These are phyloP conservation scores for Urocolius indicus DNA, from an alignment of 2,113 vertebrate species.

Conservation along the genomic window DNA sequence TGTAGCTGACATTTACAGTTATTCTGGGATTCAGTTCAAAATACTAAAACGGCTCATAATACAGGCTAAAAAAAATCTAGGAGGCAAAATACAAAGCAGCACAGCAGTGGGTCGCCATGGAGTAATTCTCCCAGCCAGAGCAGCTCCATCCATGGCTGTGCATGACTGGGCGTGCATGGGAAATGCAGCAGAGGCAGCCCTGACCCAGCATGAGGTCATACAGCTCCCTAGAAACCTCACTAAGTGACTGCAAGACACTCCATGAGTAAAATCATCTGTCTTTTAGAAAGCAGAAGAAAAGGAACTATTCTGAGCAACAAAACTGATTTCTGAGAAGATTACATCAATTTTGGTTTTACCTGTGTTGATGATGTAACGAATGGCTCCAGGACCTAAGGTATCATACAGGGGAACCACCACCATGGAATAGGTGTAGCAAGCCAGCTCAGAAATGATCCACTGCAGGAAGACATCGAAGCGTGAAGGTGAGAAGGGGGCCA, in stretches of 20 bases:
- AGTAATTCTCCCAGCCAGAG: neutral
- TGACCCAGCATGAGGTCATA: neutral
- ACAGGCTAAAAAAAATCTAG: neutral
- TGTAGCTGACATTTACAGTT: neutral
- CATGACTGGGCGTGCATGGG: rapidly evolving
- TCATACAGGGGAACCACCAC: slow-evolving; percentile 97
- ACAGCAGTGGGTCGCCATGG: neutral
- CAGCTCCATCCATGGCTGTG: neutral
- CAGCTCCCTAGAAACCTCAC: neutral
- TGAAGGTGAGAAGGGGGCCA: neutral
- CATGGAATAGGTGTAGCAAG: slow-evolving; percentile 98
- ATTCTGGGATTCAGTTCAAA: neutral
- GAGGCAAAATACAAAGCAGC: neutral
- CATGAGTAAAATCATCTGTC: neutral
- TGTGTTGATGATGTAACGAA: slow-evolving; percentile 94
- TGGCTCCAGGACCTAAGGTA: slow-evolving; percentile 93
- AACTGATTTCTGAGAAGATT: neutral
- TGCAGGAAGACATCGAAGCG: slow-evolving; percentile 59
- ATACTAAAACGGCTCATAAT: neutral
- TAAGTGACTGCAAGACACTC: neutral
- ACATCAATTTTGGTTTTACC: slow-evolving; percentile 73
- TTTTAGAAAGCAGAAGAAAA: neutral
- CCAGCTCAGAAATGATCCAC: slow-evolving; percentile 98
- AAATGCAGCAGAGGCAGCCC: neutral
- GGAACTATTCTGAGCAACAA: neutral